Evolutionary conservation across 2,113 vertebrate species (phyloP), one percentile per base, ranked within the genome.

Genomic region (Tor tambroides): DNA sequence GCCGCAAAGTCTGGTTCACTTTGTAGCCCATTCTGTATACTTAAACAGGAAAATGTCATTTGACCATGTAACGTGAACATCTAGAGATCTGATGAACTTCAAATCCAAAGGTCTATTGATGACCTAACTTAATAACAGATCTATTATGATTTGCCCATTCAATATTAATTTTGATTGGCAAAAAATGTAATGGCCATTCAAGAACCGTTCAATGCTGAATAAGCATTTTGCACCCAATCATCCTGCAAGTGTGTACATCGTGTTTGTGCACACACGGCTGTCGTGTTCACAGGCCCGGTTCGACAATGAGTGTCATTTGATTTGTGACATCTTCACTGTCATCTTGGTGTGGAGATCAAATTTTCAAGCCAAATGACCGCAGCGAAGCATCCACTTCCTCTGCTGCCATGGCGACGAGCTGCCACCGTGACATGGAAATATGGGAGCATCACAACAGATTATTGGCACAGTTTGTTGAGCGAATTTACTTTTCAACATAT

Each of bases 351-450:
- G 46, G 65, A 71, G 81, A 83, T 71, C 63, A 83, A 71, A 83
- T 83, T 71, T 54, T 83, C 65, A 54, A 71, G 65, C 79, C 51
- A 61, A 81, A 82, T 76, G 85, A 81, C 85, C 79, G 41, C 54
- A 46, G 69, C 5, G 54, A 82, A 74, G 51, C 85, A 82, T 82
- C 79, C 51, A 74, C 78, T 82, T 82, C 79, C 54, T 82, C 85
- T 82, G 79, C 67, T 87, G 79, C 85, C 79, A 87, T 87, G 85
- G 85, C 17, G 69, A 87, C 21, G 41, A 75, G 78, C 43, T 71
- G 78, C 79, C 78, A 87, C 67, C 11, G 67, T 43, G 46, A 80
- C 59, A 72, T 46, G 51, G 8, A 72, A 59, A 80, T 46, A 81
- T 74, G 65, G 65, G 26, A 35, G 81, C 81, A 83, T 83, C 81